Evolutionary conservation across 2,888 invertebrate genomes (phyloP), one percentile per base, ranked within the genome.

Genomic region (Bellardia bayeri): DNA sequence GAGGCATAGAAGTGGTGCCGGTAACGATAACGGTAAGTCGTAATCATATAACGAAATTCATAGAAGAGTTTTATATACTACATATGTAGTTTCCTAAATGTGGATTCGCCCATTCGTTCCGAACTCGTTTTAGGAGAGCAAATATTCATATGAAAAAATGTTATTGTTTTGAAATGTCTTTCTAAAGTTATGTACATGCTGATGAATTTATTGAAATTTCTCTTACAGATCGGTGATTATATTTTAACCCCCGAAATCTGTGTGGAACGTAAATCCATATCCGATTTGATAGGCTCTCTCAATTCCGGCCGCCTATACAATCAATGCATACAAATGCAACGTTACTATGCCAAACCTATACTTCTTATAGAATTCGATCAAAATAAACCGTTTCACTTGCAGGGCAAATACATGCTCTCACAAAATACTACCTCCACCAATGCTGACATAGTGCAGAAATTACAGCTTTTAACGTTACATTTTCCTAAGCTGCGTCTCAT

Each of bases 231-330:
- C 85, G 99, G 99, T 0, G 99, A 99, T 94, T 99, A 99, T 92
- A 98, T 99, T 91, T 94, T 99, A 16, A 98, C 99, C 0, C 98
- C 99, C 0, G 98, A 99, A 33, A 97, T 99, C 89, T 99, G 99
- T 91, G 97, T 99, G 23, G 99, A 99, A 94, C 95, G 99, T 74
- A 99, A 99, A 94, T 98, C 98, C 71, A 95, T 99, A 88, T 98
- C 98, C 7, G 99, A 99, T 95, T 94, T 99, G 89, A 98, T 99
- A 90, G 98, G 98, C 7, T 99, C 99, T 0, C 94, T 99, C 45
- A 97, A 98, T 93, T 98, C 97, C 63, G 99, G 99, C 0, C 96
- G 99, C 16, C 95, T 99, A 42, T 99, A 98, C 94, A 98, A 97
- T 92, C 99, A 99, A 94, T 98, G 98, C 89, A 96, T 97, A 58